Evolutionary conservation across 2,797 vertebrate species (phyloP), one percentile per base, ranked within the genome.

Genomic region (Diglossa cyanea): DNA sequence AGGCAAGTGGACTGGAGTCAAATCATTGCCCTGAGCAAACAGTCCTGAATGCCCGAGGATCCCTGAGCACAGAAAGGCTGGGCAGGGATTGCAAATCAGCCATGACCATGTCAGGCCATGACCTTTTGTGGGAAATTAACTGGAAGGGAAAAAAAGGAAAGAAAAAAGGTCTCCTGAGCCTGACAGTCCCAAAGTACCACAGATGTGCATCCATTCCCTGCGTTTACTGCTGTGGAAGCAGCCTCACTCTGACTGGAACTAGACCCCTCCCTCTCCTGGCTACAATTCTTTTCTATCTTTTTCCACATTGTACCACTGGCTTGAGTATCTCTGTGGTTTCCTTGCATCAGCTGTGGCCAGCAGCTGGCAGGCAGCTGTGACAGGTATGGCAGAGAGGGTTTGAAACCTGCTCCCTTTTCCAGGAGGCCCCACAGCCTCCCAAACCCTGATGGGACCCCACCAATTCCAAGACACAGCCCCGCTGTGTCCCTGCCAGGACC

Each of bases 401-500:
- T 0, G 0, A 71, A 63, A 53, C 23, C 37, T 6, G 48, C 37
- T 61, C 21, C 26, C 4, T 62, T 45, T 17, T 35, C 1, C 1
- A 6, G 54, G 30, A 33, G 31, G n/a, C 16, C 20, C 44, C 33
- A 33, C 0, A 11, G 40, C 37, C 47, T 58, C 60, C 57, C 44
- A 54, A 44, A 17, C 21, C 44, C 47, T 3, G 20, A 4, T 0
- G 0, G 42, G n/a, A 17, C 6, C 17, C 33, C 30, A 13, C 1
- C n/a, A 42, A 7, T 45, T 39, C 48, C 0, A 6, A 53, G 44
- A 35, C 12, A 50, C 2, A 10, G 31, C 14, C 40, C 68, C 8
- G 20, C 31, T 0, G 5, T 51, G 26, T 9, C 30, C 33, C 45
- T 51, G 53, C 33, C 17, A 42, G 6, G 45, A 17, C 31, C 40